phyloP scores from a whole-genome alignment of 1,140 invertebrate species.

The Heterodera schachtii region DNA sequence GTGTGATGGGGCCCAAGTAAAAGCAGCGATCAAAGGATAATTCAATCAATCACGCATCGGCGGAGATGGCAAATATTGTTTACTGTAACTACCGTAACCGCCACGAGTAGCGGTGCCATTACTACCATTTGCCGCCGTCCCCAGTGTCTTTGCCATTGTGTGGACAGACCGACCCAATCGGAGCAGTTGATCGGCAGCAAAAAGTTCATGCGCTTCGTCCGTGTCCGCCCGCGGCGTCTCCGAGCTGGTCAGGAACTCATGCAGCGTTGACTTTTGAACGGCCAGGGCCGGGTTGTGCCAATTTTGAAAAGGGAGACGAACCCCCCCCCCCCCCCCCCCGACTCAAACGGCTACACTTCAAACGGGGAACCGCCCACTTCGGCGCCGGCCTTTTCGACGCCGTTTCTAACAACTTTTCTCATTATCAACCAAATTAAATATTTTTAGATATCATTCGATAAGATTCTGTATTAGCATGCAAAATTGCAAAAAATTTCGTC shows the following conservation, averaged over 20 bases:
- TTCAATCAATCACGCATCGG: neutral
- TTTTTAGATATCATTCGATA: too few relatives aligned
- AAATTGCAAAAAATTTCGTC: too few relatives aligned
- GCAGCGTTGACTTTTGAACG: conserved; percentile 53
- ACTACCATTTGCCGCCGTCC: too few relatives aligned
- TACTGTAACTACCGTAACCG: neutral
- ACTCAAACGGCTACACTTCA: too few relatives aligned
- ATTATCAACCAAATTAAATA: too few relatives aligned
- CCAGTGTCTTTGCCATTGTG: neutral
- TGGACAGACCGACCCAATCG: conserved; percentile 58
- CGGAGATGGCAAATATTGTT: neutral
- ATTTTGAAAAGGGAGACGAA: too few relatives aligned
- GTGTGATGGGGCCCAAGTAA: neutral
- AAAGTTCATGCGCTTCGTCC: conserved; percentile 48
- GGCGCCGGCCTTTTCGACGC: too few relatives aligned
- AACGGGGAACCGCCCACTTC: too few relatives aligned
- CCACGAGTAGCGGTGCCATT: too few relatives aligned
- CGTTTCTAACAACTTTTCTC: too few relatives aligned
- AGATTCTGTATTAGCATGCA: too few relatives aligned
- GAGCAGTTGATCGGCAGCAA: conserved; percentile 54
- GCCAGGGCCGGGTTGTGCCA: conserved; percentile 53
- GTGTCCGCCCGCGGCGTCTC: conserved; percentile 47
- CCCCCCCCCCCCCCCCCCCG: too few relatives aligned
- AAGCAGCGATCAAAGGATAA: neutral
- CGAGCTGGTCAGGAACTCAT: conserved; percentile 57